Evolutionary conservation across 2,113 vertebrate species (phyloP).

Genomic region (Gymnocephalus cernua): DNA sequence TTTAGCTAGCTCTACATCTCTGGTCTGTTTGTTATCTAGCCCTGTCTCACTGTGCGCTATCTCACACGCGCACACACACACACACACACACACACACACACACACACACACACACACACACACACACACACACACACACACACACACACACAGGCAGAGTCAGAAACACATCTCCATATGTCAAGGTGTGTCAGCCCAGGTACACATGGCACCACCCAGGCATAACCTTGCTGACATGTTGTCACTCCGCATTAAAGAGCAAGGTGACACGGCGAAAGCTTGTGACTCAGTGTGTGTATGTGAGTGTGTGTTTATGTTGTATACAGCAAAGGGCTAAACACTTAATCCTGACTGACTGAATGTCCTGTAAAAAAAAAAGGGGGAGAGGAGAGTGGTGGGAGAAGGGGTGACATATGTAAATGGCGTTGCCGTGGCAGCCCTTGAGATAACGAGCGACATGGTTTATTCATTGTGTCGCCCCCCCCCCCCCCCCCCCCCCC

Average conservation of each 20-base stretch:
- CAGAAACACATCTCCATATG: conserved; percentile 65
- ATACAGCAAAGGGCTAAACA: conserved; percentile 22
- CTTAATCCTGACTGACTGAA: conserved; percentile 74
- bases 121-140: conserved; percentile 25
- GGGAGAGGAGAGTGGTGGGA: conserved; percentile 14
- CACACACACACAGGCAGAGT: conserved; percentile 14
- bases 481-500: neutral
- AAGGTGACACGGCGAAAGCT: conserved; percentile 58
- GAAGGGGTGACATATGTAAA: conserved; percentile 75
- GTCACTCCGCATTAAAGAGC: conserved; percentile 69
- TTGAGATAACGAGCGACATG: conserved; percentile 68
- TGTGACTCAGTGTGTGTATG: conserved; percentile 30
- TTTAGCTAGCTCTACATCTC: conserved; percentile 26
- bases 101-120: conserved; percentile 22
- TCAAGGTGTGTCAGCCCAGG: conserved; percentile 58
- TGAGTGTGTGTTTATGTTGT: conserved; percentile 19
- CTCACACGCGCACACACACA: conserved; percentile 7
- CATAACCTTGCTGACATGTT: conserved; percentile 66
- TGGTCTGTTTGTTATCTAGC: conserved; percentile 43
- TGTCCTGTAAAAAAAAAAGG: conserved; percentile 53
- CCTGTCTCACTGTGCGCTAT: conserved; percentile 7
- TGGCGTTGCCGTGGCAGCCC: conserved; percentile 59
- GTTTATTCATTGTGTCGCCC: conserved; percentile 68
- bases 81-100: conserved; percentile 14
- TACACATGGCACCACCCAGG: conserved; percentile 46